These are phyloP conservation scores for Rhopalosiphum maidis DNA, from an alignment of 1,140 invertebrate genomes.

Conservation along the genomic window DNA sequence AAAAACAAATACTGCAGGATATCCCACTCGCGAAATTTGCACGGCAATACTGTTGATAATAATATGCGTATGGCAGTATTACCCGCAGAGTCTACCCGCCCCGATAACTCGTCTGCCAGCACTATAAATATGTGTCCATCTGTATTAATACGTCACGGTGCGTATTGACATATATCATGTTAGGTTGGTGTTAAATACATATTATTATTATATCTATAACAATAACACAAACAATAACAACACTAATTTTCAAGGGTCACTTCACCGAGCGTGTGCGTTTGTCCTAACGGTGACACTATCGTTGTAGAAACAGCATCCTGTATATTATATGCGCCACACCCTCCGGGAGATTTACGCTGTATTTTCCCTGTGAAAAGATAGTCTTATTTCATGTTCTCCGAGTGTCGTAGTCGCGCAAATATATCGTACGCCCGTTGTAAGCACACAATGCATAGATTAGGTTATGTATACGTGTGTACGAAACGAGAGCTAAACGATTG, in stretches of 20 bases:
- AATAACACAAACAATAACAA: not conserved
- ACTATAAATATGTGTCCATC: not conserved
- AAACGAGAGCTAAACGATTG: not conserved
- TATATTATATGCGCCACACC: not conserved
- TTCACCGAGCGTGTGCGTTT: not conserved
- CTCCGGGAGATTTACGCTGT: not conserved
- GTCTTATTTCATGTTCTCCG: not conserved
- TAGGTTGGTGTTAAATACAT: not conserved
- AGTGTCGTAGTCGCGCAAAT: not conserved
- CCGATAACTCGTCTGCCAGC: not conserved
- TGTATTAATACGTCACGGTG: not conserved
- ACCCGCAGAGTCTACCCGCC: not conserved
- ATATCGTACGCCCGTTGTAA: not conserved
- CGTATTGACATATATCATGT: not conserved
- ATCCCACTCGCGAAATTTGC: accelerated
- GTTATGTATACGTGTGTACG: not conserved
- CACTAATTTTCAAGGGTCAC: not conserved
- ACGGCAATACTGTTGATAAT: not conserved
- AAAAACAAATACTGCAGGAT: not conserved
- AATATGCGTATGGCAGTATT: not conserved
- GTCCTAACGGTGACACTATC: too few species aligned
- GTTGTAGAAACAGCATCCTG: not conserved
- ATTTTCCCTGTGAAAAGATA: not conserved
- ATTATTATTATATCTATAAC: not conserved
- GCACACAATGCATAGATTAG: not conserved